Evolutionary conservation across 2,797 vertebrate species (phyloP).

Genomic region (Momotus momota): DNA sequence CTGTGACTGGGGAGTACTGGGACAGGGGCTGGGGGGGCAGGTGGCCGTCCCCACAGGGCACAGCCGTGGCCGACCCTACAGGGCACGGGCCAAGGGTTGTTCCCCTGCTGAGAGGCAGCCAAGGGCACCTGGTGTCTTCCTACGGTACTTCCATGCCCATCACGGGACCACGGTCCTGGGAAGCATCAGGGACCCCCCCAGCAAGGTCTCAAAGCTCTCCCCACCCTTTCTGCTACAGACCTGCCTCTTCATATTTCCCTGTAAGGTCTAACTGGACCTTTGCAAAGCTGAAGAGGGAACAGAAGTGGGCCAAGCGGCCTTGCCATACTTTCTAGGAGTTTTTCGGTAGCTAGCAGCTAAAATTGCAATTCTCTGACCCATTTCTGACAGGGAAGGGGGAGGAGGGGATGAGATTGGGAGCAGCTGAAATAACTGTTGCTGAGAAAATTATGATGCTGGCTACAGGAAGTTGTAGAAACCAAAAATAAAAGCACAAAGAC

Average conservation of each 20-base stretch:
- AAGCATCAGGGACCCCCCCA: not conserved
- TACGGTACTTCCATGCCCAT: not conserved
- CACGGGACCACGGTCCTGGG: fast-evolving
- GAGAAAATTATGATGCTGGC: not conserved
- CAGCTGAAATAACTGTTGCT: not conserved
- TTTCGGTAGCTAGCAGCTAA: not conserved
- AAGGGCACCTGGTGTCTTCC: fast-evolving
- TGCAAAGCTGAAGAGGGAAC: not conserved
- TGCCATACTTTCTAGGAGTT: not conserved
- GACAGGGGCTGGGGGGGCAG: too few species aligned
- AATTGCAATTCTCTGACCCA: fast-evolving
- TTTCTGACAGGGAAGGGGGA: not conserved
- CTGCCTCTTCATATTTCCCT: too few species aligned
- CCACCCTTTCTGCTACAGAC: fast-evolving
- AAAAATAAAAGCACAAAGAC: not conserved
- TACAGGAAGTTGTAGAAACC: not conserved
- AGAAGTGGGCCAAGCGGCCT: not conserved
- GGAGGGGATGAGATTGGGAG: not conserved
- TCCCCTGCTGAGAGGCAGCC: not conserved
- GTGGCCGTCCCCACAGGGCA: too few species aligned
- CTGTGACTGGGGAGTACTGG: fast-evolving
- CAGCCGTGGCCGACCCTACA: not conserved
- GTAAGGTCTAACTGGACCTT: not conserved
- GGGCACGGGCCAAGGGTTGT: too few species aligned
- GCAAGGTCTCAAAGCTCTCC: too few species aligned